Evolutionary conservation across 2,113 vertebrate genomes (phyloP).

Genomic region (Tonatia bakeri): DNA sequence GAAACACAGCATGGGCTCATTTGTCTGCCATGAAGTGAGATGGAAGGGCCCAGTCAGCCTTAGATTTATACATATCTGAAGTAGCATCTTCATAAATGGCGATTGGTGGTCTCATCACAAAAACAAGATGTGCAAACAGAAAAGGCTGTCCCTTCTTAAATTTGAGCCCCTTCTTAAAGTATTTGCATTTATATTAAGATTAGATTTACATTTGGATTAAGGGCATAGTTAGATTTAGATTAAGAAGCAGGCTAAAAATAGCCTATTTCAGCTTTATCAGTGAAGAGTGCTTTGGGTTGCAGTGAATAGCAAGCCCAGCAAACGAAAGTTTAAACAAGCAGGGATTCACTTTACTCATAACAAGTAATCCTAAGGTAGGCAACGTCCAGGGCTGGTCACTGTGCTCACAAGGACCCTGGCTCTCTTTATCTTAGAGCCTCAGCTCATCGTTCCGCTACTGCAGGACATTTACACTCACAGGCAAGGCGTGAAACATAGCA

Average conservation of each 20-base stretch:
- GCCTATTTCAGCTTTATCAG: background rate
- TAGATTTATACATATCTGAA: background rate
- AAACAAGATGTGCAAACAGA: background rate
- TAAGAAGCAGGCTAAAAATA: background rate
- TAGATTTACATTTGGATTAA: background rate
- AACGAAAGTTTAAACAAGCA: background rate
- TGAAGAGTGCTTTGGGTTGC: background rate
- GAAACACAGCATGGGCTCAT: background rate
- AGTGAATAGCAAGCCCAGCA: background rate
- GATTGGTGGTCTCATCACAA: background rate
- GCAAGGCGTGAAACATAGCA: background rate
- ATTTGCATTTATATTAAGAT: background rate
- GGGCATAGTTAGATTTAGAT: background rate
- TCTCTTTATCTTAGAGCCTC: background rate
- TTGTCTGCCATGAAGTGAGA: conserved; percentile 16
- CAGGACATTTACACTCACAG: background rate
- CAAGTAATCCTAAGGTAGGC: background rate
- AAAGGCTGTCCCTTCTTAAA: background rate
- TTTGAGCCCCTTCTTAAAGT: background rate
- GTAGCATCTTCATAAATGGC: background rate
- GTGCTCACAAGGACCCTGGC: background rate
- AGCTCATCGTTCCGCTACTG: background rate
- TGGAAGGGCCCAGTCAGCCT: background rate
- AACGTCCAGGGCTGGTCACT: background rate
- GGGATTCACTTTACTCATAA: background rate